These are phyloP conservation scores for Heteropelma amictum DNA, from an alignment of 2,888 invertebrate genomes.

Conservation along the genomic window DNA sequence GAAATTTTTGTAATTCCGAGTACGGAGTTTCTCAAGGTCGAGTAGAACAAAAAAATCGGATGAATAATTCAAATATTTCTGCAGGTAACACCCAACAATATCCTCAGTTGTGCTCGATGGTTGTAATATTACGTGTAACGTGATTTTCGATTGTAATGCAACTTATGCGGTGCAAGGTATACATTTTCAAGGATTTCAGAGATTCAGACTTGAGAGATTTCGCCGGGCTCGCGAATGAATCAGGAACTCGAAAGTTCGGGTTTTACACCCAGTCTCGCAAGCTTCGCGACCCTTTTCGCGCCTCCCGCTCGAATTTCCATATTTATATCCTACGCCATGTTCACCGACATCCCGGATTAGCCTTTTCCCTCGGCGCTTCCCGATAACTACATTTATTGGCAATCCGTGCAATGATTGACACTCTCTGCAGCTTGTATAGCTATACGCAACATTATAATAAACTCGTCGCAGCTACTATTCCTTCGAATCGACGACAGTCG, in stretches of 20 bases:
- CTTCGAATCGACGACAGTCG: too few species aligned
- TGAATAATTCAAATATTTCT: too few species aligned
- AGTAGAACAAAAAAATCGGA: too few species aligned
- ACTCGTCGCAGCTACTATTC: neutral
- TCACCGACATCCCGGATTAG: slow-evolving; percentile 51
- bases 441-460: neutral
- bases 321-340: slow-evolving; percentile 58
- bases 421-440: neutral
- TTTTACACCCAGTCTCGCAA: slow-evolving; percentile 26
- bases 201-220: neutral
- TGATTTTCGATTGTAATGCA: neutral
- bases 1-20: too few species aligned
- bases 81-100: neutral
- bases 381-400: neutral
- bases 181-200: slow-evolving; percentile 1
- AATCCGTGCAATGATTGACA: slow-evolving; percentile 8
- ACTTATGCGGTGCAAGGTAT: neutral
- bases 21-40: too few species aligned
- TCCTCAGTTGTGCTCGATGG: neutral
- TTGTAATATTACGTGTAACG: neutral
- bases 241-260: slow-evolving; percentile 12
- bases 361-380: slow-evolving; percentile 2
- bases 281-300: slow-evolving; percentile 18
- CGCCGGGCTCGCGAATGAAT: slow-evolving; percentile 13
- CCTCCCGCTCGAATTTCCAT: slow-evolving; percentile 62